phyloP scores from a whole-genome alignment of 2,113 vertebrate genomes.

The Channa argus region DNA sequence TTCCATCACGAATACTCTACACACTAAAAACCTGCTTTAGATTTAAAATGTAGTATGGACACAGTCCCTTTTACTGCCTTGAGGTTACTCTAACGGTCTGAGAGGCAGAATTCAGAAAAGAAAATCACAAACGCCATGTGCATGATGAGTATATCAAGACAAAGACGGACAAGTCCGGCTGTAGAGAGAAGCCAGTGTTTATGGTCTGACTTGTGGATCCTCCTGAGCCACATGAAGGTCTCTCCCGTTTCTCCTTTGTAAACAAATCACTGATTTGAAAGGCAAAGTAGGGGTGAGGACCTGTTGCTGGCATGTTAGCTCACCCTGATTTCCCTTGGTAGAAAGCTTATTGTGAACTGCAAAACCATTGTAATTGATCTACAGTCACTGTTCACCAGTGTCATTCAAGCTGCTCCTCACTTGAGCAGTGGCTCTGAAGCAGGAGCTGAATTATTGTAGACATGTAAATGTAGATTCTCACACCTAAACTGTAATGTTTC shows the following conservation, averaged over 20 bases:
- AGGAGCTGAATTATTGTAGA: background rate
- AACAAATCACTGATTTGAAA: slow-evolving; percentile 54
- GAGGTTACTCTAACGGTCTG: too few relatives aligned
- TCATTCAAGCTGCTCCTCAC: too few relatives aligned
- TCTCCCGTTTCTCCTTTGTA: slow-evolving; percentile 1
- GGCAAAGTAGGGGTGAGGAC: slow-evolving; percentile 25
- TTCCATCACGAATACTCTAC: too few relatives aligned
- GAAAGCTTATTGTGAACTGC: too few relatives aligned
- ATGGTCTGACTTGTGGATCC: background rate
- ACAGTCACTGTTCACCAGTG: background rate
- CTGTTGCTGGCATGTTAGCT: background rate
- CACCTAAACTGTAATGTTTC: slow-evolving; percentile 8
- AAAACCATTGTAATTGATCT: too few relatives aligned
- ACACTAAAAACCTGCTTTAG: too few relatives aligned
- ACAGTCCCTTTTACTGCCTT: too few relatives aligned
- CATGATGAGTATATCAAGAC: too few relatives aligned
- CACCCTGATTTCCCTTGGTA: background rate
- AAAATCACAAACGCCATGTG: too few relatives aligned
- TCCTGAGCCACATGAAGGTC: slow-evolving; percentile 11
- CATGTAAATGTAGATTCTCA: slow-evolving; percentile 13
- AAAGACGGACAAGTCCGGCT: too few relatives aligned
- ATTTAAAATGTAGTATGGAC: too few relatives aligned
- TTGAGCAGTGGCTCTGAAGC: background rate
- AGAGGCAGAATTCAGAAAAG: too few relatives aligned
- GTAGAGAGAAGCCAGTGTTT: background rate